Conservation (phyloP, 2,113 vertebrate genomes). For the Xiphias gladius region DNA sequence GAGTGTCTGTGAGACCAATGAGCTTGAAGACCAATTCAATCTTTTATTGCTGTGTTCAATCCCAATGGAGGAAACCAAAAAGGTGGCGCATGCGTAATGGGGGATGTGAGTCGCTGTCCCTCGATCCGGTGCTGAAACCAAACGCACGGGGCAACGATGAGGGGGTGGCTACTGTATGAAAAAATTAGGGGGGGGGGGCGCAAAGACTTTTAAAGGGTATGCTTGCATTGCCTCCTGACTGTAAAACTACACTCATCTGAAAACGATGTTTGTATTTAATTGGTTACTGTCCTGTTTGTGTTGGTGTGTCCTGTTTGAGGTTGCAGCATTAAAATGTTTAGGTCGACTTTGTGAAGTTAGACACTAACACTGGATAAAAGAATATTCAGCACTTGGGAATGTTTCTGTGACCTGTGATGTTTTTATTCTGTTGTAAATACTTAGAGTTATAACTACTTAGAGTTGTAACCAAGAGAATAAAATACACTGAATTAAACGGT, state of each 20-base stretch:
- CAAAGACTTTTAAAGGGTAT: slow-evolving; percentile 16
- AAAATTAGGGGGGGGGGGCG: neutral
- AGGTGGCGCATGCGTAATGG: slow-evolving; percentile 34
- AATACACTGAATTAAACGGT: slow-evolving; percentile 70
- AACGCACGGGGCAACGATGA: slow-evolving; percentile 65
- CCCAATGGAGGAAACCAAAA: slow-evolving; percentile 82
- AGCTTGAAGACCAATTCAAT: slow-evolving; percentile 82
- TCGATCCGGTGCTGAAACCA: slow-evolving; percentile 84
- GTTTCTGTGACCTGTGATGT: slow-evolving; percentile 81
- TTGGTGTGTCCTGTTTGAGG: slow-evolving; percentile 64
- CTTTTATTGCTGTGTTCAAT: slow-evolving; percentile 74
- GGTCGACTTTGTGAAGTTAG: slow-evolving; percentile 78
- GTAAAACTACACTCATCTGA: slow-evolving; percentile 48
- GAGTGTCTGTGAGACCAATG: slow-evolving; percentile 82
- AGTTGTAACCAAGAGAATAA: slow-evolving; percentile 85
- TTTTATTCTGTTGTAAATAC: slow-evolving; percentile 84
- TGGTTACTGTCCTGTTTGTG: slow-evolving; percentile 71
- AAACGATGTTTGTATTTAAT: slow-evolving; percentile 64
- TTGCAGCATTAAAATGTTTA: slow-evolving; percentile 62
- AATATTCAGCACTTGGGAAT: slow-evolving; percentile 86
- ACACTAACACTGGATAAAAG: slow-evolving; percentile 84
- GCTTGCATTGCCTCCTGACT: slow-evolving; percentile 41
- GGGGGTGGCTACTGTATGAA: slow-evolving; percentile 41
- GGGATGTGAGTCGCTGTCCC: slow-evolving; percentile 74
- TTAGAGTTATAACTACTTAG: slow-evolving; percentile 83